Evolutionary conservation across 2,113 vertebrate species (phyloP).

Genomic region (Hiodon alosoides): DNA sequence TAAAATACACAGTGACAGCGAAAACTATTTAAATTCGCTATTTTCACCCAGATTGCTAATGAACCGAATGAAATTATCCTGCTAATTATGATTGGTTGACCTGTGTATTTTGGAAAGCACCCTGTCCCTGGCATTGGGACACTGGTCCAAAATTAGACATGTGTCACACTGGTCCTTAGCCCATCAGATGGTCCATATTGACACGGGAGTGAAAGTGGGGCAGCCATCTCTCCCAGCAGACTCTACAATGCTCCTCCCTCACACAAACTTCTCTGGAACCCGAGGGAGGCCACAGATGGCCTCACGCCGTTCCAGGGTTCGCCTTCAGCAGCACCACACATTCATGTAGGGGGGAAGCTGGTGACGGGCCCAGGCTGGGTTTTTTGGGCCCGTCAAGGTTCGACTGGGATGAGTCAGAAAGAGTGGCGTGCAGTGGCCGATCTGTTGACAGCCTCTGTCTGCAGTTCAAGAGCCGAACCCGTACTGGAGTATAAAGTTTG

Average conservation of each 20-base stretch:
- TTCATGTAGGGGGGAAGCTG: constrained; percentile 41
- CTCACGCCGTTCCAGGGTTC: constrained; percentile 57
- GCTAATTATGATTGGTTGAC: constrained; percentile 63
- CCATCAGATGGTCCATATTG: constrained; percentile 65
- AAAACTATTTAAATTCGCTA: constrained; percentile 14
- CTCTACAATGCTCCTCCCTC: constrained; percentile 41
- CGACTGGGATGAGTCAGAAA: constrained; percentile 12
- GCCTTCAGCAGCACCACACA: constrained; percentile 51
- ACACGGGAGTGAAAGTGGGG: constrained; percentile 63
- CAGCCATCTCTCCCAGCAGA: constrained; percentile 59
- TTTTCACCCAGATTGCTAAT: constrained; percentile 47
- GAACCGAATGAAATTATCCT: constrained; percentile 67
- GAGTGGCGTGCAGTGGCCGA: constrained; percentile 19
- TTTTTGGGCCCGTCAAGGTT: constrained; percentile 3
- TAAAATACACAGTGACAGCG: not conserved
- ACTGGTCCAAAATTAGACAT: constrained; percentile 60
- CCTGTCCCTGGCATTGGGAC: constrained; percentile 50
- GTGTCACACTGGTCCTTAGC: constrained; percentile 64
- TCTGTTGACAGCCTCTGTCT: constrained; percentile 23
- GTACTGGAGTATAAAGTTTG: no score
- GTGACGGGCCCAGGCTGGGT: not conserved
- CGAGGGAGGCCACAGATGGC: constrained; percentile 55
- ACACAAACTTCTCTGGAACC: constrained; percentile 34
- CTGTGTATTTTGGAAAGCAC: constrained; percentile 61
- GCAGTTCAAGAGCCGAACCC: no score